Percentiles rank a stretch among this genome's conserved stretches.
These are phyloP conservation scores for Pachyramphus minor DNA, from an alignment of 2,113 vertebrate species.

Conservation along the genomic window DNA sequence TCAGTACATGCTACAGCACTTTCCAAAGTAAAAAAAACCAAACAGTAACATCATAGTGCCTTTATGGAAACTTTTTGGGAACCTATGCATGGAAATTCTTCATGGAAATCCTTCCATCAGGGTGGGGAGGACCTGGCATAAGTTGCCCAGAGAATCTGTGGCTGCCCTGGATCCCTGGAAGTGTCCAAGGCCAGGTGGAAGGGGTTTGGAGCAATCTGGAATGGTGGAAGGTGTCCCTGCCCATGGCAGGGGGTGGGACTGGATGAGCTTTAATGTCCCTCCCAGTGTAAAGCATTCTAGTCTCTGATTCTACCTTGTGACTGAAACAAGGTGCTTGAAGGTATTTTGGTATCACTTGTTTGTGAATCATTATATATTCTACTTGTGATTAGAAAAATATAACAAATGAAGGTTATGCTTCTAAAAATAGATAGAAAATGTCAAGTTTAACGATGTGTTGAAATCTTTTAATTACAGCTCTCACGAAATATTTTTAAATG, in stretches of 20 bases:
- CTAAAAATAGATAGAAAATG: neutral
- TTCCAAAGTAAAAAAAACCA: neutral
- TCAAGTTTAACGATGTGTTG: neutral
- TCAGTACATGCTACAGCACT: neutral
- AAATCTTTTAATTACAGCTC: neutral
- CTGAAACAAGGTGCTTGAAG: neutral
- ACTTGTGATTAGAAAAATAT: neutral
- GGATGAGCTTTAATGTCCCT: accelerated
- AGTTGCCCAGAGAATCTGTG: neutral
- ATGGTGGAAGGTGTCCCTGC: neutral
- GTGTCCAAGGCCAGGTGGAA: neutral
- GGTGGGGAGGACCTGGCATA: neutral
- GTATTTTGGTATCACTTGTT: neutral
- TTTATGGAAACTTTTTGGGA: neutral
- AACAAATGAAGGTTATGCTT: neutral
- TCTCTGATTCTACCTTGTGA: neutral
- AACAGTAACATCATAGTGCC: neutral
- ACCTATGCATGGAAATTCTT: neutral
- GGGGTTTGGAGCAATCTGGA: neutral
- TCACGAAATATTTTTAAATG: neutral
- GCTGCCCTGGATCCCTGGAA: neutral
- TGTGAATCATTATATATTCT: neutral
- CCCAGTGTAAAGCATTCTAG: neutral
- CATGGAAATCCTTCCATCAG: accelerated
- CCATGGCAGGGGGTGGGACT: neutral